Conservation (phyloP, 2,113 vertebrate species). For the Rhynchopsitta pachyrhyncha region DNA sequence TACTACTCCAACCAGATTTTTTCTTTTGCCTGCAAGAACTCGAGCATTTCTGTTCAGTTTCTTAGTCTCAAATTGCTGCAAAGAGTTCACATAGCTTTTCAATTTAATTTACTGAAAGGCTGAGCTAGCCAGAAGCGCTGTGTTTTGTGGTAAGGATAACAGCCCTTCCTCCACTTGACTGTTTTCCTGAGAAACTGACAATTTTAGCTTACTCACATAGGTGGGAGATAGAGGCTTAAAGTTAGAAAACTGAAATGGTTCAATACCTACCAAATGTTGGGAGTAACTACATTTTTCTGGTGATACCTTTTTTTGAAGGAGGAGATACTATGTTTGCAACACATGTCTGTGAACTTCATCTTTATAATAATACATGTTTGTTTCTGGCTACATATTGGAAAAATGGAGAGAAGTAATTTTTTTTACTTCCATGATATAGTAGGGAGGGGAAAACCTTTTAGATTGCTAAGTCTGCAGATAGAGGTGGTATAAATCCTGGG, state of each 20-base stretch:
- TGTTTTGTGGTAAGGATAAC: neutral
- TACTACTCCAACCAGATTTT: neutral
- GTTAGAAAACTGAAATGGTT: neutral
- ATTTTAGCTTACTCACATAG: neutral
- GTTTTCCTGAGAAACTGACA: neutral
- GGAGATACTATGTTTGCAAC: neutral
- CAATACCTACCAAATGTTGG: neutral
- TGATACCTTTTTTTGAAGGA: neutral
- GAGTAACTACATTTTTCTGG: neutral
- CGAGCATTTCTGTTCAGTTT: neutral
- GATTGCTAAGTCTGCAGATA: neutral
- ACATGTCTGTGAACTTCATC: neutral
- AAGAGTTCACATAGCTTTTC: neutral
- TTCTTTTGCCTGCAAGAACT: neutral
- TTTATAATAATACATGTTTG: neutral
- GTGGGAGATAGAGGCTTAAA: neutral
- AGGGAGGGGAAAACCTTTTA: neutral
- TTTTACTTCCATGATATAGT: neutral
- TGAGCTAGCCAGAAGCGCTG: neutral
- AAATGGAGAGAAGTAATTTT: neutral
- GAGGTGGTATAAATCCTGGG: neutral
- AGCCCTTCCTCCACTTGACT: neutral
- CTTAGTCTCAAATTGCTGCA: neutral
- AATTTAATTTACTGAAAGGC: neutral
- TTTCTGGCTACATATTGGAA: neutral